Percentiles rank a stretch among this genome's conserved stretches.
phyloP scores from a whole-genome alignment of 2,797 vertebrate species.

The Spea hammondii region DNA sequence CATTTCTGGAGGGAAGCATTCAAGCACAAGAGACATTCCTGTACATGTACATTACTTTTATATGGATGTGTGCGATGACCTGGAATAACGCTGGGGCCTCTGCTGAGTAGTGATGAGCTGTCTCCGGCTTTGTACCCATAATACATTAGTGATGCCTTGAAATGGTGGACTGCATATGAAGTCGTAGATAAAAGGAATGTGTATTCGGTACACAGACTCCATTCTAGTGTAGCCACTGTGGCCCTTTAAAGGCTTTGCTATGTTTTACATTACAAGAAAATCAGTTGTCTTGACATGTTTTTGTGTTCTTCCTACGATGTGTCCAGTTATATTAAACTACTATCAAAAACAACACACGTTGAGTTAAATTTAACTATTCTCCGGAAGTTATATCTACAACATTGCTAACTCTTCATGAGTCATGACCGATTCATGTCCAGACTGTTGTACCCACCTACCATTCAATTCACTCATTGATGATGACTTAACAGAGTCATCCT shows the following conservation, averaged over 20 bases:
- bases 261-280: neutral
- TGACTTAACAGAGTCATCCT: neutral
- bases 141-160: slow-evolving; percentile 2
- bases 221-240: neutral
- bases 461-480: neutral
- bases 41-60: neutral
- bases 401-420: neutral
- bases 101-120: neutral
- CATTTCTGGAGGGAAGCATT: neutral
- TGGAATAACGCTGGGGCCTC: neutral
- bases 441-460: neutral
- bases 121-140: neutral
- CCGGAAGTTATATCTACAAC: neutral
- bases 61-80: neutral
- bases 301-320: neutral
- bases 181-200: neutral
- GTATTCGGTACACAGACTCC: slow-evolving; percentile 2
- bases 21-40: neutral
- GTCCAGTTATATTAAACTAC: neutral
- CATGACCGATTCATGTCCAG: neutral
- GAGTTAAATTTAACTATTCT: neutral
- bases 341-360: neutral
- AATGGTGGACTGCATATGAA: neutral
- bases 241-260: neutral
- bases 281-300: neutral